Base-by-base conservation (phyloP, 2,888 invertebrate species). In the Ophonus ardosiacus region DNA sequence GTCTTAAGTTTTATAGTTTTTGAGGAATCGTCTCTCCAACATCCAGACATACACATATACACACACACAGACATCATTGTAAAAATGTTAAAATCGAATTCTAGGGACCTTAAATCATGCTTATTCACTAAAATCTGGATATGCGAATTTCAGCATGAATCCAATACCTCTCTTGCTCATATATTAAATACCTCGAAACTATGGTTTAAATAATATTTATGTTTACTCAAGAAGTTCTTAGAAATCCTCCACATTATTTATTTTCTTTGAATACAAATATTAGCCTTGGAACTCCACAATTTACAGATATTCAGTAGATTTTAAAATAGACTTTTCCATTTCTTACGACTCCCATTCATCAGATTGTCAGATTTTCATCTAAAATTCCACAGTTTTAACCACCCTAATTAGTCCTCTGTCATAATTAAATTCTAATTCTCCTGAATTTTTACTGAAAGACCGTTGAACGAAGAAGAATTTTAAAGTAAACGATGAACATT, bases 351-450 rank as follows among this genome's bases (percentile, higher is more conserved):
- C 17, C 15, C 59, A 59, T 59, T 59, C 17, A 59, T 59, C 59
- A 17, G 17, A 59, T 17, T 59, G 59, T 59, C 59, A 59, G 15
- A 17, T 59, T 17, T 59, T 59, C 59, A 59, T 59, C 15, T 17
- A 13, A 59, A 15, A 59, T 15, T 59, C 57, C 15, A 3, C 56
- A 7, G 59, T 15, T 59, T 17, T 59, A 81, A 81, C 51, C 21
- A 65, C 10, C 13, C 43, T 81, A 65, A 81, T 81, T 81, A 65
- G 43, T 81, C 81, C 7, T 51, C 65, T 81, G 65, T 81, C 81
- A 21, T 65, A 81, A 81, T 81, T 65, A 81, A 81, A n/a, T 63
- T 65, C 38, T 18, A 65, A 81, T 40, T 65, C 17, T 17, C 8
- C 7, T n/a, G 81, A 65, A 81, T 10, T 65, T 81, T 43, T 38